Percentiles rank a stretch among this genome's conserved stretches.
These are phyloP conservation scores for Orthonevra nobilis DNA, from an alignment of 2,888 invertebrate genomes.

Conservation along the genomic window DNA sequence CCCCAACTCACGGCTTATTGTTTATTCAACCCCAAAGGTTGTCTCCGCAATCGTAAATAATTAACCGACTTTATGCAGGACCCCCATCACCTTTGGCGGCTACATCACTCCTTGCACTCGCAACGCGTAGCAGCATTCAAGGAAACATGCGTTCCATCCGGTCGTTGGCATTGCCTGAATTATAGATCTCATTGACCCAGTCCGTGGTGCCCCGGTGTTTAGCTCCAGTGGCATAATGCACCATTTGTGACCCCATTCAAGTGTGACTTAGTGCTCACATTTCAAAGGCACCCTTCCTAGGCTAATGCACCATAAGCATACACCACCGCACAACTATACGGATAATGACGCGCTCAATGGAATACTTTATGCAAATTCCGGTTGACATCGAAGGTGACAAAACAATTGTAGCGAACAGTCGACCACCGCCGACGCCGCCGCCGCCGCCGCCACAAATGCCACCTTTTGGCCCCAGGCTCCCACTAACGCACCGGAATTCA, in stretches of 20 bases:
- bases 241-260: slow-evolving; percentile 62
- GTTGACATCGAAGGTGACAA: slow-evolving; percentile 70
- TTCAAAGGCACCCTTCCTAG: slow-evolving; percentile 31
- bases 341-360: slow-evolving; percentile 60
- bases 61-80: too few relatives aligned
- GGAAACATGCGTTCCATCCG: slow-evolving; percentile 44
- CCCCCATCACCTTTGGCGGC: too few relatives aligned
- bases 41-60: too few relatives aligned
- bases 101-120: too few relatives aligned
- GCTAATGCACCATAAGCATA: slow-evolving; percentile 17
- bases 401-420: slow-evolving; percentile 60
- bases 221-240: slow-evolving; percentile 63
- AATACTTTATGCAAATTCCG: slow-evolving; percentile 67
- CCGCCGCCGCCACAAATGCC: slow-evolving; percentile 5
- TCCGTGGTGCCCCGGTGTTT: slow-evolving; percentile 55
- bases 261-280: slow-evolving; percentile 43
- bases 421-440: slow-evolving; percentile 4
- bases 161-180: slow-evolving; percentile 25
- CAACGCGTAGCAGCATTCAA: slow-evolving; percentile 3
- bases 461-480: slow-evolving; percentile 52
- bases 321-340: slow-evolving; percentile 55
- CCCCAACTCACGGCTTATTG: too few relatives aligned
- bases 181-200: slow-evolving; percentile 66
- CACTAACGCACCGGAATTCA: slow-evolving; percentile 68
- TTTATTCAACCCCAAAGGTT: too few relatives aligned